Evolutionary conservation across 30 jellyfish, hydroid and myxozoan genomes (phyloP).

Genomic region (Hydractinia echinata): DNA sequence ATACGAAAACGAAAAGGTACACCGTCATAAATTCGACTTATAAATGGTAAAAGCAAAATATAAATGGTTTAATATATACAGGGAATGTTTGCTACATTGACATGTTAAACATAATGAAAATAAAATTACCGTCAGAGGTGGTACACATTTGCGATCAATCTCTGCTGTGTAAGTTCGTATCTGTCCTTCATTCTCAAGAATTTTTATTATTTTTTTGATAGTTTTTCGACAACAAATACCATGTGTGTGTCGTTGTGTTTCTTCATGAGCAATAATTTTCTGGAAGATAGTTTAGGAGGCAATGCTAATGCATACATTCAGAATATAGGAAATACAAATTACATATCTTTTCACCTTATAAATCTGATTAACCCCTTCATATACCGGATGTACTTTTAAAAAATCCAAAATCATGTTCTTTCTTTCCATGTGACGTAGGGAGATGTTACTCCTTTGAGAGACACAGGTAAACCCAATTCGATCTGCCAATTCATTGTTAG

Average conservation of each 20-base stretch:
- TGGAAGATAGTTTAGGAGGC: neutral
- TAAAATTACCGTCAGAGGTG: slow-evolving; percentile 30
- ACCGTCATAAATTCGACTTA: too few species aligned
- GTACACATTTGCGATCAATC: slow-evolving; percentile 19
- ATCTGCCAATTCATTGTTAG: slow-evolving; percentile 27
- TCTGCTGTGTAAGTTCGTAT: neutral
- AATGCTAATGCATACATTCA: neutral
- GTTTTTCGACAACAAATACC: slow-evolving; percentile 48
- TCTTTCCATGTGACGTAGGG: slow-evolving; percentile 32
- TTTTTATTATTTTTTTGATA: slow-evolving; percentile 1
- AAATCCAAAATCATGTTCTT: slow-evolving; percentile 17
- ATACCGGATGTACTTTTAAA: slow-evolving; percentile 23
- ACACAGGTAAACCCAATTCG: slow-evolving; percentile 22
- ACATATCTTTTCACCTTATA: slow-evolving; percentile 8
- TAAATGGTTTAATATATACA: too few species aligned
- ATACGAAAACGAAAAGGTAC: too few species aligned
- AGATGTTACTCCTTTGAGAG: slow-evolving; percentile 18
- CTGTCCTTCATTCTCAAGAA: slow-evolving; percentile 13
- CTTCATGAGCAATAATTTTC: slow-evolving; percentile 2
- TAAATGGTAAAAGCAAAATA: too few species aligned
- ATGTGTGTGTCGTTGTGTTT: slow-evolving; percentile 1
- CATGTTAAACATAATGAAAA: neutral
- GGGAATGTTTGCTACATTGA: neutral
- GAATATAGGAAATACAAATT: neutral
- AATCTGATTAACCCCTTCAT: slow-evolving; percentile 18